Conservation (phyloP, 2,113 vertebrate species). For the Pelvicachromis taeniatus region DNA sequence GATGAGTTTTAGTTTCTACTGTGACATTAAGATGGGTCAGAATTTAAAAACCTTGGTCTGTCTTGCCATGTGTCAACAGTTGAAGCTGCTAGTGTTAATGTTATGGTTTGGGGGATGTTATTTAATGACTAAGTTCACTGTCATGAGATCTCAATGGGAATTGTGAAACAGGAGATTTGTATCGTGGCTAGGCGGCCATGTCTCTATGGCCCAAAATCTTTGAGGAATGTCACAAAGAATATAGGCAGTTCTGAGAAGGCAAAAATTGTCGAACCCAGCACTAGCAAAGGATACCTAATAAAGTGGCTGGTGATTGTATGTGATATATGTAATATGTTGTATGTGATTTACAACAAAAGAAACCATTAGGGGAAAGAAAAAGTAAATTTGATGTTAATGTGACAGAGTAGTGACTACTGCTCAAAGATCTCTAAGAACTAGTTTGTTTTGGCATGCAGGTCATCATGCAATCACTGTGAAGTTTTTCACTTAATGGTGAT, state of each 20-base stretch:
- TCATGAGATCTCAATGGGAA: neutral
- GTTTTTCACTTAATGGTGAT: neutral
- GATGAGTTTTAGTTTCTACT: neutral
- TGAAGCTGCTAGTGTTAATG: neutral
- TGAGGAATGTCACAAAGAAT: neutral
- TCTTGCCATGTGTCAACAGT: neutral
- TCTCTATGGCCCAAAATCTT: neutral
- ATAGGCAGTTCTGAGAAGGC: neutral
- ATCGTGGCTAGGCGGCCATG: neutral
- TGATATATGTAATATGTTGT: neutral
- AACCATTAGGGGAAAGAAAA: neutral
- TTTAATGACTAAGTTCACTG: neutral
- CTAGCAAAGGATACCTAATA: neutral
- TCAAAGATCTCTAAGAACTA: neutral
- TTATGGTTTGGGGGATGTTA: neutral
- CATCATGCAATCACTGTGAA: neutral
- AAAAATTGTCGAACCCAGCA: neutral
- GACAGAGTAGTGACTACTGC: neutral
- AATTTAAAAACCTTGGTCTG: neutral
- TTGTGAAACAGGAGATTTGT: neutral
- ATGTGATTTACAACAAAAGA: neutral
- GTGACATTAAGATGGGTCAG: neutral
- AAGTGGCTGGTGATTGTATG: neutral
- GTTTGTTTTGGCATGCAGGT: constrained; percentile 19
- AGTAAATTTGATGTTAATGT: neutral